Base-by-base conservation (phyloP, 2,113 vertebrate species). In the Seriola aureovittata region DNA sequence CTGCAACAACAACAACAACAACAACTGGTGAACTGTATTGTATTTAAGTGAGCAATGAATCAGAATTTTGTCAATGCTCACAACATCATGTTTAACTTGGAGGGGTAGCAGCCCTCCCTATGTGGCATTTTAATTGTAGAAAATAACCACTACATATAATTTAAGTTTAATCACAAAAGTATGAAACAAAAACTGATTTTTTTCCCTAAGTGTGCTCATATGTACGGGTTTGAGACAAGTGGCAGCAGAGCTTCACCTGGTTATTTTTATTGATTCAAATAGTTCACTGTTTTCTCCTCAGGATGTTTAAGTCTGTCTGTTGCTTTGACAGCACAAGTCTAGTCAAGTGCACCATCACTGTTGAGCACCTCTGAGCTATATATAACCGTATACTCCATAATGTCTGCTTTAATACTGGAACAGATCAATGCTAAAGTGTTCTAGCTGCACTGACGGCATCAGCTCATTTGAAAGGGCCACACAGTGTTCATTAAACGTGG, bases 341-440 rank as follows among this genome's bases (percentile, higher is more conserved):
- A 42, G 38, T 58, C 34, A 25, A 59, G 52, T 68, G 64, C 73
- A 75, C n/a, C 70, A 29, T 72, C 44, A 13, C 60, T 19, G 29
- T 16, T 64, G 70, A 83, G 58, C 78, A 68, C 72, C 25, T 68
- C 85, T 44, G 78, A 67, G 73, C 63, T 81, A 80, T 80, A 67
- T 74, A 59, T 82, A 79, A 59, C 19, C 54, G 23, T 50, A 59
- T 44, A 36, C 54, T 66, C 66, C 34, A 62, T 23, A 80, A 40
- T 2, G 14, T 83, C 44, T 85, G 63, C 63, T 81, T 70, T 70
- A 78, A 68, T 72, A 71, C 65, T 64, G 70, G 71, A 87, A 62
- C 66, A 70, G 36, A 90, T 90, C 83, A 67, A 89, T 86, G 65
- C 80, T 75, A 63, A 80, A 81, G 60, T 65, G 69, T 80, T 83